Evolutionary conservation across 2,797 vertebrate species (phyloP), one percentile per base, ranked within the genome.

Genomic region (Darevskia mixta): DNA sequence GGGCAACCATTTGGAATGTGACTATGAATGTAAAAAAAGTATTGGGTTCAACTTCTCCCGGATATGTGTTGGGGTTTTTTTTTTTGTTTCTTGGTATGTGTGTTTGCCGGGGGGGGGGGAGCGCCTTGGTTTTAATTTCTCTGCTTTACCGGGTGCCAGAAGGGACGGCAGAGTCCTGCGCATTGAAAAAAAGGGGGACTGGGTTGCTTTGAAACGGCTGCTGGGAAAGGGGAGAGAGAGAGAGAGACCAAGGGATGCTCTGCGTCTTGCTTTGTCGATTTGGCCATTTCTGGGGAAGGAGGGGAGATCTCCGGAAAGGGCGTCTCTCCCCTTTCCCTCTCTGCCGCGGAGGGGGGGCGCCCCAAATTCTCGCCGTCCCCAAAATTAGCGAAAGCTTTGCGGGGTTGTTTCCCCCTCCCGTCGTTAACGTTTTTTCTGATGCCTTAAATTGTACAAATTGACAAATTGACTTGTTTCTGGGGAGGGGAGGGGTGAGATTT

Each of bases 11-110:
- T 81, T 85, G 83, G 78, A 81, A 89, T 85, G 78, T 76, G 78
- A 85, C 83, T 23, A 81, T 85, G 88, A 89, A 89, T 89, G 88
- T 89, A 89, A 76, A 27, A 38, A 17, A 38, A 17, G 18, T 43
- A 25, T 29, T 41, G 11, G 41, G 79, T 75, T 17, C 25, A 3
- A 45, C 25, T 29, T 38, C 69, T 73, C 69, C 75, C 25, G 69
- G 2, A 1, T 35, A 32, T 3, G 71, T 8, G n/a, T 73, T 32
- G 32, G 8, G 4, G 4, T 20, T 20, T 61, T 20, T 61, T 23
- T 6, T 18, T 8, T 20, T 35, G 35, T 35, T 73, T n/a, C 3
- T 43, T 32, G 23, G 15, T 7, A 25, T 66, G 35, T 32, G 11
- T 82, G 35, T 49, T 17, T n/a, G 15, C 32, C 32, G 4, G 5